phyloP scores from a whole-genome alignment of 2,113 vertebrate genomes.

The Nycticorax nycticorax region DNA sequence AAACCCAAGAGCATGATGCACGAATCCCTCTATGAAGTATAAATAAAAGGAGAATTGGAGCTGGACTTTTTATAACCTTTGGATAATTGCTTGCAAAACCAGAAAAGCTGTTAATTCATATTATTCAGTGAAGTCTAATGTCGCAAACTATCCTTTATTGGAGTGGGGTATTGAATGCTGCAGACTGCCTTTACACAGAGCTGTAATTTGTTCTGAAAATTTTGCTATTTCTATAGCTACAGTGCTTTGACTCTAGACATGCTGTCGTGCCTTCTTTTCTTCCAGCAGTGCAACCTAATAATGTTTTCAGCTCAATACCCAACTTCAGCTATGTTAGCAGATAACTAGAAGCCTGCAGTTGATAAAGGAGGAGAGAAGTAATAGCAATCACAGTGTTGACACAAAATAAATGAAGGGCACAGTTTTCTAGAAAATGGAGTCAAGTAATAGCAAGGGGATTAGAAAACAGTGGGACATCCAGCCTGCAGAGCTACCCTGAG shows the following conservation, averaged over 20 bases:
- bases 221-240: neutral
- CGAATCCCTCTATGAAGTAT: neutral
- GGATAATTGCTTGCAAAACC: conserved; percentile 42
- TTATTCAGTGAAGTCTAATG: neutral
- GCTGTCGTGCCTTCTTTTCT: neutral
- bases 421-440: neutral
- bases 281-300: neutral
- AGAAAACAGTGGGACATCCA: neutral
- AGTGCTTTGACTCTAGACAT: neutral
- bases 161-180: neutral
- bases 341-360: neutral
- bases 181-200: neutral
- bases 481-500: neutral
- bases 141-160: neutral
- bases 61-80: conserved; percentile 8
- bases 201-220: conserved; percentile 10
- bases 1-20: neutral
- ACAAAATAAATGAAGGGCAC: conserved; percentile 8
- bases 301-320: neutral
- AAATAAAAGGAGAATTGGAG: neutral
- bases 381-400: neutral
- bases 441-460: neutral
- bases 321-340: neutral
- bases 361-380: conserved; percentile 4
- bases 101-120: neutral